Base-by-base conservation (phyloP, 2,888 invertebrate genomes). In the Kuschelorhynchus macadamiae region DNA sequence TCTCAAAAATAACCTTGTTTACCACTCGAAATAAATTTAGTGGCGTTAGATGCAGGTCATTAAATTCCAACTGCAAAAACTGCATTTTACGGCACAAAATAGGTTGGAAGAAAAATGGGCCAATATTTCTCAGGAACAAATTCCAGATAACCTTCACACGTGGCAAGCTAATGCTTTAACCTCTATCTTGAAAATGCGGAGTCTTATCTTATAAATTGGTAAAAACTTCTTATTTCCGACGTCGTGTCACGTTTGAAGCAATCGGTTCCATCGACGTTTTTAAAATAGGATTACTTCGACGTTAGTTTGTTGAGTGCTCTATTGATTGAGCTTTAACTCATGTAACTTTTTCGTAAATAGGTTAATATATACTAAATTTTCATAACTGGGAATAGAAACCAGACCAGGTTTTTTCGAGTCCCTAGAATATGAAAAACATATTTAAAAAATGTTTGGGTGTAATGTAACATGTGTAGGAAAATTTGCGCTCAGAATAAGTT, bases 141-240 rank as follows among this genome's bases (percentile, higher is more conserved):
- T 53, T 60, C 36, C 53, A 17, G 60, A 53, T 53, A 59, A 66
- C 59, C 60, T 66, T 60, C 60, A 32, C 66, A 60, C 60, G 53
- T 66, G 60, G 44, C 53, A 39, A 17, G 16, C 16, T 36, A 57
- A 53, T 52, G 60, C 47, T 57, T n/a, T 53, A 60, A 66, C 59
- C 60, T 50, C 52, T 36, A 47, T 47, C 59, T 49, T 36, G 53
- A 60, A 55, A 64, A 53, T 60, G 32, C 42, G 57, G 42, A 16
- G 49, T 57, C 52, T 65, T 57, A 65, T 57, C 65, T 59, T 36
- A 59, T 59, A 66, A 66, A 66, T 65, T 66, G 59, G 25, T 8
- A 53, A 53, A 64, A 56, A 64, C 49, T 55, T 64, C 63, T 56
- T 56, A 41, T 17, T 49, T 64, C 30, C 47, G 17, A 9, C 25